Conservation (phyloP, 2,888 invertebrate genomes). For the Cephus sareptanus region DNA sequence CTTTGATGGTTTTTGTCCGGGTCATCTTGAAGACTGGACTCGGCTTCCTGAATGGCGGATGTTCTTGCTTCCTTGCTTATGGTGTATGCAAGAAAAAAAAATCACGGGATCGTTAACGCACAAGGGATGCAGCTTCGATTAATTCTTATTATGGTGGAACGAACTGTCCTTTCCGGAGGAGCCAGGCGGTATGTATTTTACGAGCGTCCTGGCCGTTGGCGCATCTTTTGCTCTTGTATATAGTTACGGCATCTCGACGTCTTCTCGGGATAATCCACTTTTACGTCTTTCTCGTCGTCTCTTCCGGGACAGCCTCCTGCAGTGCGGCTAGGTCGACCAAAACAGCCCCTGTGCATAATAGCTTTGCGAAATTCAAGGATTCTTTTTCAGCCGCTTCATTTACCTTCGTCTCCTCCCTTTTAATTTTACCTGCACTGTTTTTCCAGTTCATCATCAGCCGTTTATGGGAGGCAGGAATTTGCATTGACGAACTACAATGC, state of each 20-base stretch:
- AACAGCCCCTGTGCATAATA: constrained; percentile 18
- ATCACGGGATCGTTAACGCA: not conserved
- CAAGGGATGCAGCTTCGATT: too few relatives aligned
- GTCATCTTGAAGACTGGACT: constrained; percentile 18
- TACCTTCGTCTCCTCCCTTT: constrained; percentile 27
- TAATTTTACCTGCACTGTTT: constrained; percentile 17
- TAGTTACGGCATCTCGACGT: not conserved
- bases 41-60: constrained; percentile 18
- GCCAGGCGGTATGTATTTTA: constrained; percentile 4
- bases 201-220: not conserved
- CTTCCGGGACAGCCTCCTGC: constrained; percentile 16
- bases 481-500: constrained; percentile 13
- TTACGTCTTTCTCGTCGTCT: constrained; percentile 1
- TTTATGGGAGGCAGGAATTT: constrained; percentile 16
- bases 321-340: constrained; percentile 2
- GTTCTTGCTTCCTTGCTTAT: constrained; percentile 13
- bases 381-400: not conserved
- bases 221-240: not conserved
- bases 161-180: not conserved
- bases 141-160: not conserved
- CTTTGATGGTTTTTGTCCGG: constrained; percentile 15
- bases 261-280: constrained; percentile 16
- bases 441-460: constrained; percentile 30
- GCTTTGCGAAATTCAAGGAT: constrained; percentile 19
- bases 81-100: not conserved